Conservation (phyloP, 2,113 vertebrate genomes). For the Anser brachyrhynchus region DNA sequence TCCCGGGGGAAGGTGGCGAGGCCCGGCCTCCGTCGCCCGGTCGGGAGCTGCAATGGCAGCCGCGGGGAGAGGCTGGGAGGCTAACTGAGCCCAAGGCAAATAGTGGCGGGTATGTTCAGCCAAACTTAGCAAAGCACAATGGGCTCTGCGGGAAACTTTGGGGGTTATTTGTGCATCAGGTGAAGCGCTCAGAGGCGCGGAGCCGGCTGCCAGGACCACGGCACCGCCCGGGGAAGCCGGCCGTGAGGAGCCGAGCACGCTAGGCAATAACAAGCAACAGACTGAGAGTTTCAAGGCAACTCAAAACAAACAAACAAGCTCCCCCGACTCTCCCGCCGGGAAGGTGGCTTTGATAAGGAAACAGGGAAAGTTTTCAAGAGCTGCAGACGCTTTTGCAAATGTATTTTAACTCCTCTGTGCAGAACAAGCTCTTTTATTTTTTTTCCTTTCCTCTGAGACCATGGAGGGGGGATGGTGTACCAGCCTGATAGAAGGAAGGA, state of each 20-base stretch:
- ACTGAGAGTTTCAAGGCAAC: neutral
- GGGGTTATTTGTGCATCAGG: neutral
- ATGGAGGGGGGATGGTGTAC: neutral
- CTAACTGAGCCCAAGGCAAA: neutral
- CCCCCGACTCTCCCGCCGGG: neutral
- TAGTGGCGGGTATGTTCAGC: neutral
- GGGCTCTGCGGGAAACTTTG: neutral
- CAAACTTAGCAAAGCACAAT: conserved; percentile 8
- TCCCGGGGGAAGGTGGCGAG: neutral
- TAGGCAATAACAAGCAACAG: neutral
- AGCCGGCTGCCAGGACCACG: neutral
- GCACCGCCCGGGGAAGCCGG: neutral
- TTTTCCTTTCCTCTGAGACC: neutral
- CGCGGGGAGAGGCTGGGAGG: neutral
- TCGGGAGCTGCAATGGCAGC: neutral
- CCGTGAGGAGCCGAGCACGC: neutral
- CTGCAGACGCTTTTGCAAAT: neutral
- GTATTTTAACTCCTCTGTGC: neutral
- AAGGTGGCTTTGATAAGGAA: neutral
- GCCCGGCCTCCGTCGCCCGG: neutral
- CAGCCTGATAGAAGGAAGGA: neutral
- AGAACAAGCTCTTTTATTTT: neutral
- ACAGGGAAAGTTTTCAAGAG: conserved; percentile 17
- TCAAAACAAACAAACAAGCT: conserved; percentile 53
- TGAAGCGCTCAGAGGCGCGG: neutral